Base-by-base conservation (phyloP, 2,113 vertebrate genomes). In the Chaetodon trifascialis region DNA sequence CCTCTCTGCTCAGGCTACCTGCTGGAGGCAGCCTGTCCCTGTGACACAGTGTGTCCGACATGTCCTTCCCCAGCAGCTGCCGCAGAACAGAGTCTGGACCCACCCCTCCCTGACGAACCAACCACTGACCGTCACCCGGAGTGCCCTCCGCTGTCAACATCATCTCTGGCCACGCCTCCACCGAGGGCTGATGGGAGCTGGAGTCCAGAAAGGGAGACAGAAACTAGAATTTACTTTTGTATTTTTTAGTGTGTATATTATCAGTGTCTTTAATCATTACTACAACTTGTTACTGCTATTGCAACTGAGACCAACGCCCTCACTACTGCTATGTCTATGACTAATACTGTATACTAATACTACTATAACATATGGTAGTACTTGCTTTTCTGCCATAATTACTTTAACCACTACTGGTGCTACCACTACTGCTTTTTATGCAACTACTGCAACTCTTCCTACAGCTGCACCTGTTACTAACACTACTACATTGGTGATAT, bases 1-100 rank as follows among this genome's bases (percentile, higher is more conserved):
- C 91, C 1, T 90, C 91, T 49, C 91, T 85, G 87, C 78, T 60
- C 59, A 65, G 93, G 93, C 90, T 75, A 0, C 83, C 76, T 6
- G 69, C 51, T 11, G 78, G 91, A 4, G 96, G 95, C 44, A 95
- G 92, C 83, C 97, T 96, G 86, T 98, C 97, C 73, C 96, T 95
- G 73, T 90, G 88, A 55, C 96, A 95, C 46, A 96, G 94, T 5
- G 95, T 93, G 82, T 97, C 97, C 5, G 96, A 93, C 47, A 95
- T 92, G 84, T 99, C 98, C 86, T 97, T 97, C 44, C 97, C 97
- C 91, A 98, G 84, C 68, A 98, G 94, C 87, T 98, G 97, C 9
- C 96, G 94, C 12, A 97, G 90, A 84, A 97, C 97, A 2, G 96
- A 94, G 89, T 98, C 97, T 0, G 97, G 95, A 64, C 97, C 97